Evolutionary conservation across 2,797 vertebrate genomes (phyloP).

Genomic region (Pterois miles): DNA sequence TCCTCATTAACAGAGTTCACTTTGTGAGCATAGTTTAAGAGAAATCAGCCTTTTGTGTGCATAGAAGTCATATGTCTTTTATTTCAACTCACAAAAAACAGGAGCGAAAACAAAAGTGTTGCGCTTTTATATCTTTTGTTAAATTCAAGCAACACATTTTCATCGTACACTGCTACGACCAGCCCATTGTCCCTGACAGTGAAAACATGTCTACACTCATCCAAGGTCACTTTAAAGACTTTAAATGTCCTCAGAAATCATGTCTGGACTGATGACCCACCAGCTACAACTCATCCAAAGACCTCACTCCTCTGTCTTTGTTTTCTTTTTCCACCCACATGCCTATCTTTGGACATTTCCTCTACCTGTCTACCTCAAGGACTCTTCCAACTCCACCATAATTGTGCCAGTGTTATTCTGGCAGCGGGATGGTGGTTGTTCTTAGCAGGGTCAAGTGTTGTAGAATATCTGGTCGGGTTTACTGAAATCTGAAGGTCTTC

Average conservation of each 20-base stretch:
- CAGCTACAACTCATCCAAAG: not conserved
- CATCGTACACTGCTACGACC: no score
- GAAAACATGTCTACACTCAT: not conserved
- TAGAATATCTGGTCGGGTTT: not conserved
- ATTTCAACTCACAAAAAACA: no score
- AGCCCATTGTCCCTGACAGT: no score
- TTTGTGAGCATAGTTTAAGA: no score
- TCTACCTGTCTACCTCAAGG: constrained; percentile 27
- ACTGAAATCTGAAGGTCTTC: not conserved
- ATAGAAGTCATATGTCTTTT: accelerated
- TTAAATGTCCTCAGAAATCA: not conserved
- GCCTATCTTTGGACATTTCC: constrained; percentile 47
- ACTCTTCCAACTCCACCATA: not conserved
- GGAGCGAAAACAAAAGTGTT: no score
- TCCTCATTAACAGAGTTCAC: no score
- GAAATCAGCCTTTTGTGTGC: no score
- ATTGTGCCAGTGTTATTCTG: not conserved
- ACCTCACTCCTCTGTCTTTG: constrained; percentile 32
- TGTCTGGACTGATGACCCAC: not conserved
- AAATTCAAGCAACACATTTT: no score
- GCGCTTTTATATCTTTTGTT: no score
- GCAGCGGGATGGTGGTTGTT: not conserved
- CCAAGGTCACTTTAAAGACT: not conserved
- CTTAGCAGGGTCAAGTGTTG: not conserved
- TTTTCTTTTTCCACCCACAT: constrained; percentile 53